Conservation (phyloP, 2,888 invertebrate species). For the Spilosoma lubricipeda region DNA sequence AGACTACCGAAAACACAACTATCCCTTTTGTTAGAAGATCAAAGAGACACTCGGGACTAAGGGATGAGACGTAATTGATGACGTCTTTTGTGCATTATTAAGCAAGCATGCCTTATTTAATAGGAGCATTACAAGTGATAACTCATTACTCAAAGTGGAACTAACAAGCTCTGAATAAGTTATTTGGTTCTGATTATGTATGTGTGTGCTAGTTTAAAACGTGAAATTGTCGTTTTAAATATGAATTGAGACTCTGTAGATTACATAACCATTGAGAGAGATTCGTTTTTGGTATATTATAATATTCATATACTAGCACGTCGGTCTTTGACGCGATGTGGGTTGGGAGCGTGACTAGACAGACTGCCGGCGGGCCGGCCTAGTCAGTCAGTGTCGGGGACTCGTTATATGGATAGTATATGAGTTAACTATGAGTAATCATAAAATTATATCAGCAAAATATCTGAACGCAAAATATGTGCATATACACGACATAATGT, state of each 20-base stretch:
- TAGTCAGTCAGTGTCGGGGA: not conserved
- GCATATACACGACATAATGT: not conserved
- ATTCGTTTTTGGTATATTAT: not conserved
- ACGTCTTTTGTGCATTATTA: conserved; percentile 66
- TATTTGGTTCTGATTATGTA: conserved; percentile 24
- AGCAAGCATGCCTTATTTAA: conserved; percentile 56
- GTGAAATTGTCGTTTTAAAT: not conserved
- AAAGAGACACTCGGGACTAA: conserved; percentile 65
- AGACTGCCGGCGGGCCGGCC: not conserved
- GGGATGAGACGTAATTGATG: conserved; percentile 65
- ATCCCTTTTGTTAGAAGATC: conserved; percentile 69
- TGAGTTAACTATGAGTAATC: not conserved
- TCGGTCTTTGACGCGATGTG: not conserved
- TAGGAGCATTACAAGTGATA: conserved; percentile 44
- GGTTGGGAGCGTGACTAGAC: conserved; percentile 1
- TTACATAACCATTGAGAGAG: not conserved
- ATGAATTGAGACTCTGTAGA: not conserved
- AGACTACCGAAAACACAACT: conserved; percentile 53
- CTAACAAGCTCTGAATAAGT: conserved; percentile 20
- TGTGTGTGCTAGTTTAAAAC: not conserved
- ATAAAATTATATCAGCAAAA: not conserved
- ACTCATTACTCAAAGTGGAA: conserved; percentile 43
- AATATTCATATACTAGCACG: not conserved
- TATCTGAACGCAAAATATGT: not conserved
- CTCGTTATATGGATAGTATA: not conserved